A percentile compares a stretch with the other conserved stretches of the same genome.
These are phyloP conservation scores for Galbula dea DNA, from an alignment of 2,113 vertebrate species.

Conservation along the genomic window DNA sequence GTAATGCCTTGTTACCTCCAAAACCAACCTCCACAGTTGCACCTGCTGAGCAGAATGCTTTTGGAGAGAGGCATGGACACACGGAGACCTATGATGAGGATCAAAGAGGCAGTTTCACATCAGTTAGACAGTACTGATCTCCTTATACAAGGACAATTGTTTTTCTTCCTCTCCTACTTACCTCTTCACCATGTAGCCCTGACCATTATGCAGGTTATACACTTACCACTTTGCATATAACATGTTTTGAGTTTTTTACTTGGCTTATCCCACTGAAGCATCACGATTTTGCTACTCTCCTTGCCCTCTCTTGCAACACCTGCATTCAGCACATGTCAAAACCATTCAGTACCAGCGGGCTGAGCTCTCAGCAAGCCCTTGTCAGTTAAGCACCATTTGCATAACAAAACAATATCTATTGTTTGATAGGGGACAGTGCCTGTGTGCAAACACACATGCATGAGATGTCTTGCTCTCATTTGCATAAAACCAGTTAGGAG, in stretches of 20 bases:
- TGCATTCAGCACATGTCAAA: not conserved
- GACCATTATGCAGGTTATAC: not conserved
- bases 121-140: not conserved
- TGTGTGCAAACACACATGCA: not conserved
- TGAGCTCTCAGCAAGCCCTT: not conserved
- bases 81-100: not conserved
- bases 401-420: conserved; percentile 20
- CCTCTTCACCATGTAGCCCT: not conserved
- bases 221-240: not conserved
- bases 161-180: not conserved
- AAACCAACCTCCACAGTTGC: not conserved
- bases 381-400: conserved; percentile 3
- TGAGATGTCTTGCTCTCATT: not conserved
- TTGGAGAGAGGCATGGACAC: not conserved
- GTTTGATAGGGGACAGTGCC: not conserved
- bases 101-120: not conserved
- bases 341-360: not conserved
- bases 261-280: not conserved
- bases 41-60: not conserved
- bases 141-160: accelerated
- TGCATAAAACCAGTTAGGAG: conserved; percentile 15
- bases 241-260: not conserved
- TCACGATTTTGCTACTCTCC: not conserved
- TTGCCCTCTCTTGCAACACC: not conserved
- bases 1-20: not conserved